Evolutionary conservation across 2,888 invertebrate genomes (phyloP), one percentile per base, ranked within the genome.

Genomic region (Drosophila nigricruria): DNA sequence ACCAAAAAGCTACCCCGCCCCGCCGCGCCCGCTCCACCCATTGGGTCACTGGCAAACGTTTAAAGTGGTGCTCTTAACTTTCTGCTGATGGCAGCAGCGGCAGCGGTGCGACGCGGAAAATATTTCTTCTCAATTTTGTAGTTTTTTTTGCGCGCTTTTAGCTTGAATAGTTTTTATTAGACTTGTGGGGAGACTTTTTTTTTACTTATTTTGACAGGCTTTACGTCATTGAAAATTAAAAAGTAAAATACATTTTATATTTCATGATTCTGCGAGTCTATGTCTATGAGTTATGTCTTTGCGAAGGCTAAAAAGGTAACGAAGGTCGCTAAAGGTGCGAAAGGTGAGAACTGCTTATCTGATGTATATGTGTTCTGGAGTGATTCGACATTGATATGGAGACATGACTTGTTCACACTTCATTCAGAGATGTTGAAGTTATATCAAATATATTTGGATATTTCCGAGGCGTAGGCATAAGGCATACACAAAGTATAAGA

Each of bases 21-120:
- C 64, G 50, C 27, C n/a, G 16, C 30, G 1, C 34, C n/a, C 47
- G 23, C 43, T 56, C 14, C 47, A 2, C 23, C n/a, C 52, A 16
- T 53, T 36, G 53, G 38, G 4, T 53, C 43, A 27, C 45, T 12
- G 20, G 50, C 42, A 43, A 23, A 52, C 69, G 50, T 64, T 76
- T 38, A 27, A 84, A 84, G 84, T 84, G 85, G 88, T 81, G 85
- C 84, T 84, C 84, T 84, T 77, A 77, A 84, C 85, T 81, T 84
- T 84, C 68, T 84, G 89, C 89, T 89, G 85, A 83, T 89, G 84
- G 84, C 79, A 87, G 82, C 84, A 75, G 58, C 12, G 34, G 12
- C 34, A 34, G 38, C 25, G 64, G 54, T 14, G 47, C 53, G 45
- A 25, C 25, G 45, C 32, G 56, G 57, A 60, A 87, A 79, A 88